A percentile compares a stretch with the other conserved stretches of the same genome.
Conservation (phyloP, 92 coral and sea anemone species). For the Paragorgia papillata region DNA sequence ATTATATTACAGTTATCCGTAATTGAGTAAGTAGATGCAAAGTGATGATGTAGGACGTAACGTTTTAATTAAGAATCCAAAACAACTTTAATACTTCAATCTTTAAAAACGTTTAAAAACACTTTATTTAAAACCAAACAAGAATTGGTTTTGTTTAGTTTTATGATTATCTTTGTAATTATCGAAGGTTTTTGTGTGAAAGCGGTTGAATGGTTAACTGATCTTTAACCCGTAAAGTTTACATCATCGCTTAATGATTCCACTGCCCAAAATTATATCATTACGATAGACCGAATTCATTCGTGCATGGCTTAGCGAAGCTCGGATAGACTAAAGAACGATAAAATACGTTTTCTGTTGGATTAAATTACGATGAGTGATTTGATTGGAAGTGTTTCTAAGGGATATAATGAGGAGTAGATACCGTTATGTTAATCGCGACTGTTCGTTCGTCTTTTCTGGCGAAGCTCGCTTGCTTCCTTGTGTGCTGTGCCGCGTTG, state of each 20-base stretch:
- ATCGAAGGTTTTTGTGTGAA: background rate
- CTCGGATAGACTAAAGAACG: background rate
- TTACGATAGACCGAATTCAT: background rate
- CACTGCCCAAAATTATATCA: constrained; percentile 34
- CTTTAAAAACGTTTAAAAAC: too few relatives aligned
- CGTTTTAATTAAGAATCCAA: too few relatives aligned
- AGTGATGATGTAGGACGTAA: too few relatives aligned
- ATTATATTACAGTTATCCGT: too few relatives aligned
- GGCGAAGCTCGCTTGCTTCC: background rate
- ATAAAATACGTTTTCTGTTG: background rate
- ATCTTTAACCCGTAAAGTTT: constrained; percentile 1
- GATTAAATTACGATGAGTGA: background rate
- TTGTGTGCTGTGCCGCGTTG: background rate
- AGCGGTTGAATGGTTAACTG: background rate
- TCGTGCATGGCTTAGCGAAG: constrained; percentile 4
- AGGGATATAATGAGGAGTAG: constrained; percentile 7
- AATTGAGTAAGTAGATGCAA: too few relatives aligned
- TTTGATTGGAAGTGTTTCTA: background rate
- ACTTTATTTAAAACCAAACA: too few relatives aligned
- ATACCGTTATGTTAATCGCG: background rate
- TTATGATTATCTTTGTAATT: too few relatives aligned
- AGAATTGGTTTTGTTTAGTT: too few relatives aligned
- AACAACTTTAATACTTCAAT: too few relatives aligned
- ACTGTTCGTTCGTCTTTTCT: background rate
- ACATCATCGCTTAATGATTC: constrained; percentile 14